Evolutionary conservation across 2,797 vertebrate genomes (phyloP).

Genomic region (Chaetophractus vellerosus): DNA sequence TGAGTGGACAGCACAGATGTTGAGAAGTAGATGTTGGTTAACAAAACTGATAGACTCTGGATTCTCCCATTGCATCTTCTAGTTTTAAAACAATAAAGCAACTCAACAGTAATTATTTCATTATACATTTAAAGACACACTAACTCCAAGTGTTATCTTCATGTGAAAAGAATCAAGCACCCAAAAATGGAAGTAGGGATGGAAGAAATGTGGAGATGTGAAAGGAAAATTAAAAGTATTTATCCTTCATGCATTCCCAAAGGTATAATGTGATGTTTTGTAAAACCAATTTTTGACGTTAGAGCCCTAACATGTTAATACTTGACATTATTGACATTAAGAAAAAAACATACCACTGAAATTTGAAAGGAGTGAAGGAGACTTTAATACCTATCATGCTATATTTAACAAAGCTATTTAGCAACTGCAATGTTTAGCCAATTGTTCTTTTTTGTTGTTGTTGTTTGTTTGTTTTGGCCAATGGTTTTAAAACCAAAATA

Average conservation of each 20-base stretch:
- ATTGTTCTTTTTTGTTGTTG: not conserved
- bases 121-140: conserved; percentile 18
- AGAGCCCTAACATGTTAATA: conserved; percentile 42
- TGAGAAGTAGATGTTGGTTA: not conserved
- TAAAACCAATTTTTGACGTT: not conserved
- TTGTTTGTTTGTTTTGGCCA: not conserved
- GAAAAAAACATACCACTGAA: not conserved
- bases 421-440: conserved; percentile 28
- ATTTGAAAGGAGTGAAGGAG: not conserved
- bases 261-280: not conserved
- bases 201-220: not conserved
- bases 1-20: not conserved
- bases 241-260: not conserved
- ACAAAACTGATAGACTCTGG: not conserved
- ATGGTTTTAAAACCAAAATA: conserved; percentile 66
- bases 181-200: not conserved
- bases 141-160: not conserved
- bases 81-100: conserved; percentile 17
- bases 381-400: conserved; percentile 11
- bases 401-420: conserved; percentile 57
- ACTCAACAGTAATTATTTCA: not conserved
- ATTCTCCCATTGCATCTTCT: not conserved
- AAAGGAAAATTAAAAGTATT: not conserved
- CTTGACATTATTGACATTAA: not conserved
- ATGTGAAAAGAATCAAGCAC: not conserved